A percentile compares a stretch with the other conserved stretches of the same genome.
Evolutionary conservation across 2,888 invertebrate genomes (phyloP).

Genomic region (Hyalella azteca): DNA sequence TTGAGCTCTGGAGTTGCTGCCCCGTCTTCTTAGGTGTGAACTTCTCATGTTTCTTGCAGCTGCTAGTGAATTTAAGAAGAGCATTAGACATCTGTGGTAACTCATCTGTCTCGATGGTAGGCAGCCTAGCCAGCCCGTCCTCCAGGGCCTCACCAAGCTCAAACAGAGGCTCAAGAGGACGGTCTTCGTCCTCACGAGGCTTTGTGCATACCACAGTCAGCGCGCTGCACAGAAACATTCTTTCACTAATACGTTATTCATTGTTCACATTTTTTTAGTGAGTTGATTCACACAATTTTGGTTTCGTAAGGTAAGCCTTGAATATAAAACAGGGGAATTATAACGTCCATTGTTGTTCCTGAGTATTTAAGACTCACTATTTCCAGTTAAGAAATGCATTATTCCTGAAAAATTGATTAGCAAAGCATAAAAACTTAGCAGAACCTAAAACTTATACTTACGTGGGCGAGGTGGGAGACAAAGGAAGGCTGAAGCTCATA

Average conservation of each 20-base stretch:
- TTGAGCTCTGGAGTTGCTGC: slow-evolving; percentile 22
- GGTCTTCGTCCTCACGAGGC: slow-evolving; percentile 47
- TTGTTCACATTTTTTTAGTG: too few species aligned
- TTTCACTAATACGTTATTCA: too few species aligned
- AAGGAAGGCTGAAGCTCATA: slow-evolving; percentile 45
- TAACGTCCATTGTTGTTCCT: too few species aligned
- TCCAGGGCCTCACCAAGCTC: slow-evolving; percentile 56
- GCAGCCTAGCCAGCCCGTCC: slow-evolving; percentile 54
- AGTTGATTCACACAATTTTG: too few species aligned
- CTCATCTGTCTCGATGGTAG: slow-evolving; percentile 22
- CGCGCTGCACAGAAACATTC: too few species aligned
- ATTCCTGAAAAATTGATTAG: too few species aligned
- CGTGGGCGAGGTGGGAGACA: slow-evolving; percentile 58
- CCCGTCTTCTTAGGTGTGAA: background rate
- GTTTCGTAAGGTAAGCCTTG: too few species aligned
- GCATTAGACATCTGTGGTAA: background rate
- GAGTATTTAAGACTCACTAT: too few species aligned
- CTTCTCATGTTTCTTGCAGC: background rate
- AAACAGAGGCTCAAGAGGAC: slow-evolving; percentile 50
- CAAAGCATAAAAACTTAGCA: too few species aligned
- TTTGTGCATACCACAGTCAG: background rate
- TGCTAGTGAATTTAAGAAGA: background rate
- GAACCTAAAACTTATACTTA: slow-evolving; percentile 9
- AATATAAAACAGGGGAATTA: too few species aligned
- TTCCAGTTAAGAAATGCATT: too few species aligned